phyloP scores from a whole-genome alignment of 2,113 vertebrate species.

The Miniopterus natalensis region DNA sequence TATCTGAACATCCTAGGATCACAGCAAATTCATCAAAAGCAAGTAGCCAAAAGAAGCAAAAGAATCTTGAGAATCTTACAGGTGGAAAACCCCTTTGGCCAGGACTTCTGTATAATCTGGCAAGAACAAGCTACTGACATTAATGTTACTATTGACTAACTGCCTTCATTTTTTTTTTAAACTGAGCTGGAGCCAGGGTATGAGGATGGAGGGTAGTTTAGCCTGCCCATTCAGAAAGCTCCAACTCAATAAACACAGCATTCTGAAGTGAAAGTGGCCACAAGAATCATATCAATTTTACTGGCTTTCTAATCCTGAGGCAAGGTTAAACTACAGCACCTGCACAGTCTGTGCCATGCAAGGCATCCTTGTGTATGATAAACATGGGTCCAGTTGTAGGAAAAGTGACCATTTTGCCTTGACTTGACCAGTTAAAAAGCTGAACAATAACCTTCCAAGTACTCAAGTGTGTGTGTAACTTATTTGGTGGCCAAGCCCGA shows the following conservation, averaged over 20 bases:
- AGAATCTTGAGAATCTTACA: neutral
- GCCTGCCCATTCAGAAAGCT: conserved; percentile 16
- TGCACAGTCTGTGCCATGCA: neutral
- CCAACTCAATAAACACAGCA: neutral
- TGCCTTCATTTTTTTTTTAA: neutral
- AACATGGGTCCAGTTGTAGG: too few relatives aligned
- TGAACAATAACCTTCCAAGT: conserved; percentile 75
- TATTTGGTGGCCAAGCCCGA: conserved; percentile 62
- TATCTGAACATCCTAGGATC: conserved; percentile 91
- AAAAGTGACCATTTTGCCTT: neutral
- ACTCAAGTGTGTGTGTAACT: conserved; percentile 22
- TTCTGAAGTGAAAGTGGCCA: conserved; percentile 21
- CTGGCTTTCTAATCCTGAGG: neutral
- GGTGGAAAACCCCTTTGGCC: conserved; percentile 40
- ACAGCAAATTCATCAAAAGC: conserved; percentile 88
- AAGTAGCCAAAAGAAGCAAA: conserved; percentile 71
- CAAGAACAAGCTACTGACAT: neutral
- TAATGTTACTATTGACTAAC: neutral
- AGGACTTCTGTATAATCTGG: conserved; percentile 74
- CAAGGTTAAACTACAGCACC: neutral
- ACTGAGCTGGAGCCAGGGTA: neutral
- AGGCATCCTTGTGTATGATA: too few relatives aligned
- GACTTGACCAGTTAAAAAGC: conserved; percentile 46
- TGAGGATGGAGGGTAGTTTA: neutral
- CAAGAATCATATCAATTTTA: conserved; percentile 49